phyloP scores from a whole-genome alignment of 2,888 invertebrate species.

The Drosophila kambysellisi region DNA sequence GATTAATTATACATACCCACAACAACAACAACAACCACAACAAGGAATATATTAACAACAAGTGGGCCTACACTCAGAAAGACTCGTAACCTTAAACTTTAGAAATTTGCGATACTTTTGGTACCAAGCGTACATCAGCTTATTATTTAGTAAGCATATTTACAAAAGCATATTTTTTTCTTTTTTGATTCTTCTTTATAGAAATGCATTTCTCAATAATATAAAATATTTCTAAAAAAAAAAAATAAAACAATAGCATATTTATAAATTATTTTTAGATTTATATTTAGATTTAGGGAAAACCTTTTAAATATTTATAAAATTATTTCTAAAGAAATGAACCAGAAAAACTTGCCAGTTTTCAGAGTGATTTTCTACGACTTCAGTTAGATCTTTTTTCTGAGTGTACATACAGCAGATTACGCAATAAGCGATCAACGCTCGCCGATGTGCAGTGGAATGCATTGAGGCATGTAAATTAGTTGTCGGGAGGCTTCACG shows the following conservation, averaged over 20 bases:
- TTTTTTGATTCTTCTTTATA: too few relatives aligned
- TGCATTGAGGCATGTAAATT: conserved; percentile 73
- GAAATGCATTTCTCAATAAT: too few relatives aligned
- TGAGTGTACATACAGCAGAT: conserved; percentile 2
- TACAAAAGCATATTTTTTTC: too few relatives aligned
- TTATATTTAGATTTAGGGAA: background rate
- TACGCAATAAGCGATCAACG: conserved; percentile 29
- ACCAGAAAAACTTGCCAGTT: background rate
- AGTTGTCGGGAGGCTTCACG: conserved; percentile 63
- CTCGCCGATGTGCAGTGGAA: conserved; percentile 58
- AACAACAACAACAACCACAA: conserved; percentile 23
- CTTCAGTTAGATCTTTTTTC: background rate
- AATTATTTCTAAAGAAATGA: background rate
- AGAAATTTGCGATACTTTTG: too few relatives aligned
- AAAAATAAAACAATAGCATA: too few relatives aligned
- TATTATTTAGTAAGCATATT: too few relatives aligned
- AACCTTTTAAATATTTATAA: background rate
- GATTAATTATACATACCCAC: conserved; percentile 56
- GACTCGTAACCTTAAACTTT: background rate
- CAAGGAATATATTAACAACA: background rate
- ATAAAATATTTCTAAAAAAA: background rate
- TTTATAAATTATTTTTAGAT: too few relatives aligned
- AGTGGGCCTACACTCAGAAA: conserved; percentile 22
- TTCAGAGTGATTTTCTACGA: background rate
- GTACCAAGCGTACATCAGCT: too few relatives aligned